phyloP scores from a whole-genome alignment of 2,888 invertebrate genomes.

The Aspidapion aeneum region DNA sequence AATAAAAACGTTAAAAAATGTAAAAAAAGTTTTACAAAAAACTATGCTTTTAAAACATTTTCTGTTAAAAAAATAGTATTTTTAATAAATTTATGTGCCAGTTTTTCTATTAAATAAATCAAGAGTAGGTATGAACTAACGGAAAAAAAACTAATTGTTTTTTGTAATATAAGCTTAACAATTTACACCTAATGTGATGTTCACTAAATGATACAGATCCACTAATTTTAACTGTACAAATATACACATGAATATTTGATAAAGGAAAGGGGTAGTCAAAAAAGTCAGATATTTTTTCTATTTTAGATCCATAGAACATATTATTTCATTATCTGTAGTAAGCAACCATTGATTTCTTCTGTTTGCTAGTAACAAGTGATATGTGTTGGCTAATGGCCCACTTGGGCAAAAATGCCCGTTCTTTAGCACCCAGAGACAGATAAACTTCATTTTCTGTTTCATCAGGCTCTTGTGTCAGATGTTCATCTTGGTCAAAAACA shows the following conservation, averaged over 20 bases:
- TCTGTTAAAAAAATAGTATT: too few relatives aligned
- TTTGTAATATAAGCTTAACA: slow-evolving; percentile 12
- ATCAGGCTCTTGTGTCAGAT: too few relatives aligned
- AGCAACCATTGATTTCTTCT: slow-evolving; percentile 15
- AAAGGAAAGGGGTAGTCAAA: slow-evolving; percentile 14
- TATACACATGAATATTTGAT: slow-evolving; percentile 11
- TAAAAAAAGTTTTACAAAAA: too few relatives aligned
- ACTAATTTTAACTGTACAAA: neutral
- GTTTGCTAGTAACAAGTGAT: too few relatives aligned
- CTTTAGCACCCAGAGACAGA: too few relatives aligned
- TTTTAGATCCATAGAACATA: slow-evolving; percentile 15
- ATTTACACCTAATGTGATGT: slow-evolving; percentile 16
- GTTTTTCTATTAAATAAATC: slow-evolving; percentile 12
- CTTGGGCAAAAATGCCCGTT: too few relatives aligned
- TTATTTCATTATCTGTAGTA: slow-evolving; percentile 15
- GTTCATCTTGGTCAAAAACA: too few relatives aligned
- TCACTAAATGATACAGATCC: slow-evolving; percentile 12
- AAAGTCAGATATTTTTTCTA: slow-evolving; percentile 10
- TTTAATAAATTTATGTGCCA: neutral
- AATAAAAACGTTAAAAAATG: too few relatives aligned
- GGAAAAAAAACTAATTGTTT: slow-evolving; percentile 11
- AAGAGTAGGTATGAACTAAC: slow-evolving; percentile 13
- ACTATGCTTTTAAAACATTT: too few relatives aligned
- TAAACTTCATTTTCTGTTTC: too few relatives aligned
- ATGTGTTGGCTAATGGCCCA: too few relatives aligned